Base-by-base conservation (phyloP, 1,140 invertebrate species). In the Drosophila orosa region DNA sequence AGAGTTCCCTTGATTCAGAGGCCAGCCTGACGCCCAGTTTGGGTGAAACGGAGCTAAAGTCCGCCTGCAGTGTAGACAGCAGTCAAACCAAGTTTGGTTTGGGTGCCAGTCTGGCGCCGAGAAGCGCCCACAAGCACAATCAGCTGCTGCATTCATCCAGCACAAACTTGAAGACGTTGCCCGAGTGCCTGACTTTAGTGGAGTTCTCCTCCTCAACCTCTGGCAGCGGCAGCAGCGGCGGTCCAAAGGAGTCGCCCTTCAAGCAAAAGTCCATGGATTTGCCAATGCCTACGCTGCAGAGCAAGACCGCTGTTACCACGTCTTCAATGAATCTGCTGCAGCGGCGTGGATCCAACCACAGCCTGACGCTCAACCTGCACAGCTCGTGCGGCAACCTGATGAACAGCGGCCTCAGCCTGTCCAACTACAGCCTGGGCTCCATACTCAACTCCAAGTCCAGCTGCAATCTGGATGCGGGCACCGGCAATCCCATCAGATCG, bases 341-440 rank as follows among this genome's bases (percentile, higher is more conserved):
- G 92, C 94, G 96, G n/a, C 93, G 97, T 8, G 97, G 97, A 2
- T 98, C 97, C 0, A 98, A 96, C 90, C 97, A 97, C 25, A 98
- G 96, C 78, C 93, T 98, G 6, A 98, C 97, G 0, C 78, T 94
- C 24, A 94, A 94, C 71, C 92, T 94, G 27, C 90, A 93, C 55
- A 93, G 93, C 5, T 91, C 92, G 0, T 91, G 87, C 47, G 76
- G 90, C 22, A 91, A 91, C 48, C 15, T 91, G 74, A 13, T 91
- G 74, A 90, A 86, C 54, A 91, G 83, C 35, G 84, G 90, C 13
- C 52, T 91, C 2, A 90, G 90, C 47, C 71, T 85, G 1, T 91
- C 90, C 12, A 91, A 91, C 45, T 91, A 90, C 35, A 91, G 81
- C 35, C 60, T 91, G 27, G 90, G 90, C 24, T 76, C 90, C 3